These are phyloP conservation scores for Sesamia inferens DNA, from an alignment of 2,888 invertebrate genomes.

Conservation along the genomic window DNA sequence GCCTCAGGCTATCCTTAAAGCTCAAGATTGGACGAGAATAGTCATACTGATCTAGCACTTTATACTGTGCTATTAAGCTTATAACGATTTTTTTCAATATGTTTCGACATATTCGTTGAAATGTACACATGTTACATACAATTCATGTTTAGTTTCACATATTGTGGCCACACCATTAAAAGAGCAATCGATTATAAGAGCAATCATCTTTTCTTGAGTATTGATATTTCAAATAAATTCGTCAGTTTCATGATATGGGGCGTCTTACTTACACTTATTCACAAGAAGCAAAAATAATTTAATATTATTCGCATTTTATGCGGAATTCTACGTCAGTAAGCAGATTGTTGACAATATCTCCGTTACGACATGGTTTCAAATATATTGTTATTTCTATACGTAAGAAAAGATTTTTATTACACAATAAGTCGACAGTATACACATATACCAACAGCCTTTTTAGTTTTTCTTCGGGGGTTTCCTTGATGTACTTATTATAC, in stretches of 20 bases:
- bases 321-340: conserved; percentile 33
- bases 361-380: conserved; percentile 15
- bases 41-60: neutral
- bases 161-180: neutral
- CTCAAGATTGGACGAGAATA: neutral
- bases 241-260: neutral
- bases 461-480: neutral
- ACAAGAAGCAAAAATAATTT: conserved; percentile 21
- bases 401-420: neutral
- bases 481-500: neutral
- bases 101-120: neutral
- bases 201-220: neutral
- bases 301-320: conserved; percentile 11
- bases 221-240: neutral
- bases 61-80: too few relatives aligned
- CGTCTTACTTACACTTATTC: conserved; percentile 2
- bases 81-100: too few relatives aligned
- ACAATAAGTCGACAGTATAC: neutral
- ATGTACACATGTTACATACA: neutral
- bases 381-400: conserved; percentile 6
- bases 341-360: conserved; percentile 20
- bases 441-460: neutral
- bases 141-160: neutral
- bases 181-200: neutral
- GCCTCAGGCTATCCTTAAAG: too few relatives aligned